These are phyloP conservation scores for Microcebus griseorufus DNA, from an alignment of 2,113 vertebrate genomes.

Conservation along the genomic window DNA sequence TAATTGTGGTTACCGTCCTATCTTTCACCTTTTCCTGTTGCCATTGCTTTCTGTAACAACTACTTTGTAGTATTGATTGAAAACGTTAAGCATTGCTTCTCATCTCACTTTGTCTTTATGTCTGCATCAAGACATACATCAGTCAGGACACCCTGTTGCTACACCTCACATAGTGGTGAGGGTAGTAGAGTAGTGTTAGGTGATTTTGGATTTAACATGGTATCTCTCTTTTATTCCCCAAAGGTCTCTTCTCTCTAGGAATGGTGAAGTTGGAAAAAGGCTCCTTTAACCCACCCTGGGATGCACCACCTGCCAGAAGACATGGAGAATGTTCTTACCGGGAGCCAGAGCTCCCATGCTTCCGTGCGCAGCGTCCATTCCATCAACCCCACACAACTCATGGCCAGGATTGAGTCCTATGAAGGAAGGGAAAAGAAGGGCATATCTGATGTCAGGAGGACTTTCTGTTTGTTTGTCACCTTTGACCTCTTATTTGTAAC, in stretches of 20 bases:
- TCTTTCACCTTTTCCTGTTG: neutral
- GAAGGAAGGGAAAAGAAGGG: constrained; percentile 92
- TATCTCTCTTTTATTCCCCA: neutral
- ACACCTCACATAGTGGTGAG: neutral
- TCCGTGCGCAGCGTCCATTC: constrained; percentile 83
- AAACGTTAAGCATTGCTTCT: neutral
- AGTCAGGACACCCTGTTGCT: neutral
- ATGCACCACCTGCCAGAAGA: constrained; percentile 81
- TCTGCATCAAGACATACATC: neutral
- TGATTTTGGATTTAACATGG: neutral
- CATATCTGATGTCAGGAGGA: constrained; percentile 98
- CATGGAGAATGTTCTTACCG: constrained; percentile 88
- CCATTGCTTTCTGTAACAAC: neutral
- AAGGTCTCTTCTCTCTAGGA: constrained; percentile 76
- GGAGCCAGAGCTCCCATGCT: constrained; percentile 87
- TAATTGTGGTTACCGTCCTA: neutral
- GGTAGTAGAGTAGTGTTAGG: neutral
- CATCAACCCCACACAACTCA: constrained; percentile 85
- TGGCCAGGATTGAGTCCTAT: constrained; percentile 90
- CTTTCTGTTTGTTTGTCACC: constrained; percentile 99
- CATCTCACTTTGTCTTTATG: neutral
- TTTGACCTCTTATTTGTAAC: constrained; percentile 98
- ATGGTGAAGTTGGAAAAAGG: constrained; percentile 83
- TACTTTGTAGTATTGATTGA: neutral
- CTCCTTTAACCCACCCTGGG: constrained; percentile 71